Evolutionary conservation across 2,113 vertebrate genomes (phyloP), one percentile per base, ranked within the genome.

Genomic region (Limnothrissa miodon): DNA sequence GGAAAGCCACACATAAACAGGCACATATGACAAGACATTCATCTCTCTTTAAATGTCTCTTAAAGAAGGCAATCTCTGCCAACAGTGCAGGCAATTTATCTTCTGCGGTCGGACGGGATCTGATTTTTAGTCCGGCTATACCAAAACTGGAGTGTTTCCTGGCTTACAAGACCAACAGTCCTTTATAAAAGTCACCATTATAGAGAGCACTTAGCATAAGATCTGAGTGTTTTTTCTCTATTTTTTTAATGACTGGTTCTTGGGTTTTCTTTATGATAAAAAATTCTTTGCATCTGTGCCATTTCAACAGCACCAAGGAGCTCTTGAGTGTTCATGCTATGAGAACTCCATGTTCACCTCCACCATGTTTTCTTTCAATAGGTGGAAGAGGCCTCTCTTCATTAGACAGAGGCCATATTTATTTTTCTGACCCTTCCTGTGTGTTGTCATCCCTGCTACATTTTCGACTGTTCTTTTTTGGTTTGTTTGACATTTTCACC

Each of bases 281-380:
- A 74, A 74, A n/a, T 15, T 74, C 66, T n/a, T 62, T 74, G 36
- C 66, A 4, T 33, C 13, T 74, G 33, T 74, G 66, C 29, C 66
- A 19, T 36, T 33, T 36, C 1, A 74, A 17, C 42, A 36, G 5
- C 33, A 36, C 19, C 4, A 33, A 74, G 4, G 66, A 11, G 29
- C 13, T 79, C 51, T 82, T 15, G 81, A 8, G 19, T 53, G 51
- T 78, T 82, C 78, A 79, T 80, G 78, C 84, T 86, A 74, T 85
- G 66, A 80, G 80, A 70, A 84, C 86, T 80, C 45, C 39, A 48
- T 79, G 85, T 83, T 86, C 45, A 83, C 56, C 82, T 80, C 78
- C 82, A 25, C 62, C 29, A 36, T 78, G 79, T 36, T 79, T 78
- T 53, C 66, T 82, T 78, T 84, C 83, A 84, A 21, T 42, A 19